phyloP scores from a whole-genome alignment of 2,113 vertebrate genomes.

The Vimba vimba region DNA sequence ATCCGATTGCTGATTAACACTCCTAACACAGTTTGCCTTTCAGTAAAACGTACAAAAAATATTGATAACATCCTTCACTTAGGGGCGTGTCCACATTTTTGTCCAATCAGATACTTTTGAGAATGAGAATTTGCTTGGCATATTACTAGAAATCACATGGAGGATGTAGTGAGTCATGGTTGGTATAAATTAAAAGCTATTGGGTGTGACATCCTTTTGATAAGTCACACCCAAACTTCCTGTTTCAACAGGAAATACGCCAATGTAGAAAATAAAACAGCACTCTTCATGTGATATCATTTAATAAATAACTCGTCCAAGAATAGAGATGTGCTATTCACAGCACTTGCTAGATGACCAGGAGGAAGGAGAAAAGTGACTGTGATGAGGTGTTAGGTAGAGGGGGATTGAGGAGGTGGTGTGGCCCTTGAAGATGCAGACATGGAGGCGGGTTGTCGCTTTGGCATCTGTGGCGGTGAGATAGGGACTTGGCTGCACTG shows the following conservation, averaged over 20 bases:
- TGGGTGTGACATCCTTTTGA: neutral
- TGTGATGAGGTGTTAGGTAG: conserved; percentile 5
- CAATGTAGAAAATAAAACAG: neutral
- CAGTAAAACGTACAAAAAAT: neutral
- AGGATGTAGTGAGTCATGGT: neutral
- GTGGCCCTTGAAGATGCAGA: conserved; percentile 26
- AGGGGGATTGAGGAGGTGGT: conserved; percentile 55
- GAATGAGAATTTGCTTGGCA: neutral
- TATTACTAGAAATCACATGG: neutral
- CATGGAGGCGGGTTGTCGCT: conserved; percentile 18
- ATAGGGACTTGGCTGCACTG: conserved; percentile 31
- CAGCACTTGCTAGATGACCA: neutral
- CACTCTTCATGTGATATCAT: neutral
- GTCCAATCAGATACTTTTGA: neutral
- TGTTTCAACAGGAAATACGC: neutral
- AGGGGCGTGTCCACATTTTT: neutral
- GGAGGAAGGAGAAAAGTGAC: neutral
- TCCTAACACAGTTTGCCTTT: neutral
- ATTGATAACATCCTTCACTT: neutral
- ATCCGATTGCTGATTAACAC: neutral
- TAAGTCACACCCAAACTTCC: neutral
- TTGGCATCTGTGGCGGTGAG: conserved; percentile 22
- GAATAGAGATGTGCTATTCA: neutral
- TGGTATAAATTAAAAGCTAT: neutral
- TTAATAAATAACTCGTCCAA: neutral